Conservation (phyloP, 1,140 invertebrate genomes). For the Drosophila subobscura region DNA sequence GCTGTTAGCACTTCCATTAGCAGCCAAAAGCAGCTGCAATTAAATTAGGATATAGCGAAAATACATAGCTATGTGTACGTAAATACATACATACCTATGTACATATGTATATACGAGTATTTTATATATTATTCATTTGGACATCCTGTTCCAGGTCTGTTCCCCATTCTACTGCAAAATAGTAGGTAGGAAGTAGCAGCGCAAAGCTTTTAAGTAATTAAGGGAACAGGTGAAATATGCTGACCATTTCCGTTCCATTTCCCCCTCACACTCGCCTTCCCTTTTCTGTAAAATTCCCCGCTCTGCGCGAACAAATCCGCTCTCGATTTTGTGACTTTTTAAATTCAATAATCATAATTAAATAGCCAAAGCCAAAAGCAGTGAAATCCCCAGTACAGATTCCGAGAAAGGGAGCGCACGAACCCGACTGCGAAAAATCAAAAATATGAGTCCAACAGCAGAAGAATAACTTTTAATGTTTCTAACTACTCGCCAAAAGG, state of each 20-base stretch:
- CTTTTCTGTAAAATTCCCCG: background rate
- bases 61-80: slow-evolving; percentile 9
- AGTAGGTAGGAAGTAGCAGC: slow-evolving; percentile 46
- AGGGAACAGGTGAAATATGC: slow-evolving; percentile 45
- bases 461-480: slow-evolving; percentile 69
- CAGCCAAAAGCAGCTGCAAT: slow-evolving; percentile 60
- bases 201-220: slow-evolving; percentile 72
- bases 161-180: background rate
- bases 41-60: slow-evolving; percentile 52
- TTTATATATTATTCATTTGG: slow-evolving; percentile 30
- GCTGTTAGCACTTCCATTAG: slow-evolving; percentile 54
- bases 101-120: too few relatives aligned
- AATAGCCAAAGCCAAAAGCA: slow-evolving; percentile 50
- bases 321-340: slow-evolving; percentile 57
- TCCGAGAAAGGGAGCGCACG: background rate
- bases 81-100: too few relatives aligned
- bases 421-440: slow-evolving; percentile 31
- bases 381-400: slow-evolving; percentile 23
- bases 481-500: slow-evolving; percentile 59
- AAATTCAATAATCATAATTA: slow-evolving; percentile 78
- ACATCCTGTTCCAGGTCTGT: background rate
- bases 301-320: slow-evolving; percentile 25
- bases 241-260: slow-evolving; percentile 26
- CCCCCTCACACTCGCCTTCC: background rate
- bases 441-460: slow-evolving; percentile 49